phyloP scores from a whole-genome alignment of 2,113 vertebrate species.

The Calidris pugnax region DNA sequence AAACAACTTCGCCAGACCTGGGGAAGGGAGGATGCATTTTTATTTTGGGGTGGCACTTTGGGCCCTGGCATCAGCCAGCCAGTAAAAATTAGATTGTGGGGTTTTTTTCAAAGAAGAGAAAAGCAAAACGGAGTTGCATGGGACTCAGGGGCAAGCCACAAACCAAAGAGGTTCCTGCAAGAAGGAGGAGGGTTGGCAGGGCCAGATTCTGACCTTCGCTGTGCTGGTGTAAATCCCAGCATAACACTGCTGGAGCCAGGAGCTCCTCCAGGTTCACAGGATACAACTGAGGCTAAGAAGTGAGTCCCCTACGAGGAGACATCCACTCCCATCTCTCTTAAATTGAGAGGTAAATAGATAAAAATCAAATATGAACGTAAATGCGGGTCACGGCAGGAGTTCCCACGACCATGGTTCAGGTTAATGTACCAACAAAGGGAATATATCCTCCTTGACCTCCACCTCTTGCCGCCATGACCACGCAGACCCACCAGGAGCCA shows the following conservation, averaged over 20 bases:
- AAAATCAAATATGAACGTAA: neutral
- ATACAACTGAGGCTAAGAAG: neutral
- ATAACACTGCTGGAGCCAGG: neutral
- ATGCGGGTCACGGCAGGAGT: rapidly evolving
- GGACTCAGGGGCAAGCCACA: neutral
- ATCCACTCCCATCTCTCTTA: neutral
- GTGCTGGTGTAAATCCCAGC: rapidly evolving
- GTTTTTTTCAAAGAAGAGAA: conserved; percentile 12
- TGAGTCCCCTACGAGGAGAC: neutral
- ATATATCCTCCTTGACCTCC: neutral
- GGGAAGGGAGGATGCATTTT: neutral
- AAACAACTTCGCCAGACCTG: conserved; percentile 13
- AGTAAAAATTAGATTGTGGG: conserved; percentile 1
- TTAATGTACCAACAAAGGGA: neutral
- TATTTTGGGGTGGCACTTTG: conserved; percentile 15
- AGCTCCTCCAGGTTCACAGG: neutral
- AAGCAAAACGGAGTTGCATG: neutral
- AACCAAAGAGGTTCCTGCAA: neutral
- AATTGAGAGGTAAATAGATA: neutral
- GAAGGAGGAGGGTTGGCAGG: neutral
- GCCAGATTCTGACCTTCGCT: neutral
- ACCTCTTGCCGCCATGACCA: neutral
- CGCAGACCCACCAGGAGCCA: neutral
- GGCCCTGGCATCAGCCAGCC: neutral
- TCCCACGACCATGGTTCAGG: neutral